Percentiles rank a stretch among this genome's conserved stretches.
These are phyloP conservation scores for Anomalospiza imberbis DNA, from an alignment of 2,797 vertebrate genomes.

Conservation along the genomic window DNA sequence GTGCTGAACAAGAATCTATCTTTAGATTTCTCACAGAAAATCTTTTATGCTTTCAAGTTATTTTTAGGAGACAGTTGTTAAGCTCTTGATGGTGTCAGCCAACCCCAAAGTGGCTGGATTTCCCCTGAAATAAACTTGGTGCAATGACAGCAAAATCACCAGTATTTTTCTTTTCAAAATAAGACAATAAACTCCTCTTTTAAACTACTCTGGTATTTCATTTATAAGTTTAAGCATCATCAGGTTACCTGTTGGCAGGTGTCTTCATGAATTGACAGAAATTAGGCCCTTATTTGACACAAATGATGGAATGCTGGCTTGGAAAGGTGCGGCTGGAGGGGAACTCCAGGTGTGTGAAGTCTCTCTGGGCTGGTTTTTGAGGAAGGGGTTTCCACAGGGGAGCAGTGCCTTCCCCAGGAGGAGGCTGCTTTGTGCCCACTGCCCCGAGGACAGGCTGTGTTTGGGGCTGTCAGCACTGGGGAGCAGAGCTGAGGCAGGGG, in stretches of 20 bases:
- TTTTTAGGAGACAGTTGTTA: background rate
- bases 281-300: background rate
- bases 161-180: background rate
- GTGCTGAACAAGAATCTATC: background rate
- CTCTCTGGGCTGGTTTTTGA: background rate
- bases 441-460: background rate
- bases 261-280: background rate
- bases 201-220: fast-evolving
- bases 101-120: background rate
- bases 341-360: background rate
- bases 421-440: background rate
- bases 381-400: background rate
- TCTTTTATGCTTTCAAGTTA: background rate
- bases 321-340: background rate
- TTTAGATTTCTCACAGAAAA: background rate
- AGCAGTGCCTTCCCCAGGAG: background rate
- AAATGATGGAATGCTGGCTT: background rate
- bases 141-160: fast-evolving
- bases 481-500: background rate
- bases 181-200: background rate
- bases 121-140: background rate
- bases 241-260: background rate
- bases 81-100: background rate
- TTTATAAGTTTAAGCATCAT: background rate
- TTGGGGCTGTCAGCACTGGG: background rate